These are phyloP conservation scores for Xylocopa sonorina DNA, from an alignment of 1,140 invertebrate species.

Conservation along the genomic window DNA sequence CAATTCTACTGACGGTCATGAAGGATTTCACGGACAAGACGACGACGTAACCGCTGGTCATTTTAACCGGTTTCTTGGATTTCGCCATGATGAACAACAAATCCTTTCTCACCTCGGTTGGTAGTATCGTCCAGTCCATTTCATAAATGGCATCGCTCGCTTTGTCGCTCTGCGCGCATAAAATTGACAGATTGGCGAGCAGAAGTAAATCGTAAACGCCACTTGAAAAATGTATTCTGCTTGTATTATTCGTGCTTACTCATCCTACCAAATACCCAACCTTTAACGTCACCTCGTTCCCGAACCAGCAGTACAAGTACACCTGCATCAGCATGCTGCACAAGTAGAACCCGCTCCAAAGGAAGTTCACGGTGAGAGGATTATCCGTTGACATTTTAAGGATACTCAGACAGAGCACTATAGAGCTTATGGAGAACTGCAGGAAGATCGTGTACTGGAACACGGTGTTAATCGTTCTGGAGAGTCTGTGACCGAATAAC, in stretches of 20 bases:
- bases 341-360: conserved; percentile 54
- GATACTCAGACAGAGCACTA: conserved; percentile 55
- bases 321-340: conserved; percentile 71
- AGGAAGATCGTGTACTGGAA: conserved; percentile 55
- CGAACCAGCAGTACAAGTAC: conserved; percentile 83
- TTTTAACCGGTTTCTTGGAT: conserved; percentile 47
- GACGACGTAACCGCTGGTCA: conserved; percentile 61
- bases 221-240: no score
- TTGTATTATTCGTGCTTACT: no score
- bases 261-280: no score
- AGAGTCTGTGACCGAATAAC: conserved; percentile 24
- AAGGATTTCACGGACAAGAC: conserved; percentile 66
- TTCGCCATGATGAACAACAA: conserved; percentile 59
- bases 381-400: conserved; percentile 69
- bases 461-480: conserved; percentile 15
- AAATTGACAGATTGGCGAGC: not conserved
- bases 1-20: conserved; percentile 52
- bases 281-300: conserved; percentile 83
- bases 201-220: no score
- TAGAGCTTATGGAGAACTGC: conserved; percentile 57
- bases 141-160: conserved; percentile 61
- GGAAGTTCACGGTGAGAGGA: conserved; percentile 75
- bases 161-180: conserved; percentile 54
- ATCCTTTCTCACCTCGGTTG: conserved; percentile 46
- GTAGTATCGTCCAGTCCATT: conserved; percentile 67